phyloP scores from a whole-genome alignment of 2,888 invertebrate species.

The Biston stratarius region DNA sequence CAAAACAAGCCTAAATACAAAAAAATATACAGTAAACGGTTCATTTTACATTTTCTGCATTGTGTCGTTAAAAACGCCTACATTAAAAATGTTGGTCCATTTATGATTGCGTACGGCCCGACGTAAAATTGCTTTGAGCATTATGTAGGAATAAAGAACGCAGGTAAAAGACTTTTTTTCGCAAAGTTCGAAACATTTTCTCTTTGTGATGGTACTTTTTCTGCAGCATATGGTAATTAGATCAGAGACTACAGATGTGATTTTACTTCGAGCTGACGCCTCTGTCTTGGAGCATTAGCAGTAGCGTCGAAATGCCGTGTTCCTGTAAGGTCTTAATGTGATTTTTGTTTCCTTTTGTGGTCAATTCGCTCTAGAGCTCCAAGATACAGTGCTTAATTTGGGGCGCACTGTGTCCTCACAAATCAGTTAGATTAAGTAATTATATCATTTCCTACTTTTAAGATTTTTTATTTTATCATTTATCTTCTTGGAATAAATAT shows the following conservation, averaged over 20 bases:
- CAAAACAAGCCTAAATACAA: background rate
- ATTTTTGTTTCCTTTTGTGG: no score
- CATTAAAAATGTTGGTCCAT: conserved; percentile 46
- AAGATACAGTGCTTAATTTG: no score
- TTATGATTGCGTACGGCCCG: conserved; percentile 44
- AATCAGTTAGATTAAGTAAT: no score
- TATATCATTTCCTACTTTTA: background rate
- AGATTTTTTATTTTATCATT: background rate
- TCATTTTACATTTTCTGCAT: conserved; percentile 10
- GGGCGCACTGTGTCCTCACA: no score
- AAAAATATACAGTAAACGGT: background rate
- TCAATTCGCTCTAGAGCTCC: no score
- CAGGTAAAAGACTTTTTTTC: conserved; percentile 25
- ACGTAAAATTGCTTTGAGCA: conserved; percentile 49
- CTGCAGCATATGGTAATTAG: conserved; percentile 14
- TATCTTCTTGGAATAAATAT: no score
- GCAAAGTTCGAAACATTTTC: conserved; percentile 16
- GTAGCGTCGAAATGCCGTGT: no score
- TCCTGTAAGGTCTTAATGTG: no score
- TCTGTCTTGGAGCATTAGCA: no score
- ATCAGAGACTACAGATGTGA: background rate
- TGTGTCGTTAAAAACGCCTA: conserved; percentile 25
- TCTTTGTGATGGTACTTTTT: conserved; percentile 13
- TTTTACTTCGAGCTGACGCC: background rate
- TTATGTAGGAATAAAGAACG: conserved; percentile 37